Evolutionary conservation across 2,888 invertebrate species (phyloP).

Genomic region (Lasius fuliginosus): DNA sequence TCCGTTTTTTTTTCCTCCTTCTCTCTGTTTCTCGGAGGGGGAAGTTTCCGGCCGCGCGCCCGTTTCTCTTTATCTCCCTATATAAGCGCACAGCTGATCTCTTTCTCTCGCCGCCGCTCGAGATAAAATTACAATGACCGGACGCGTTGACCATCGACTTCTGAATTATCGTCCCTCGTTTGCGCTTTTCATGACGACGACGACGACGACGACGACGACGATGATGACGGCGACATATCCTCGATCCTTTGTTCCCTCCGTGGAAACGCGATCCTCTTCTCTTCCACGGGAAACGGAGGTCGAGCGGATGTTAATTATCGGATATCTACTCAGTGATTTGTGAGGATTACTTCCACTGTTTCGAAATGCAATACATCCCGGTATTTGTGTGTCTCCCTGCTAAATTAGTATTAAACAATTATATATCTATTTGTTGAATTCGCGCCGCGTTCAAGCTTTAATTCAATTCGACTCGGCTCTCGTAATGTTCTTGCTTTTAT

Average conservation of each 20-base stretch:
- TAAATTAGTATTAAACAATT: slow-evolving; percentile 23
- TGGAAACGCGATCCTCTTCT: slow-evolving; percentile 38
- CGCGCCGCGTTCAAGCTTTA: background rate
- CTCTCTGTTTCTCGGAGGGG: slow-evolving; percentile 35
- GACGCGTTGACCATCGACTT: slow-evolving; percentile 58
- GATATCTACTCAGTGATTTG: slow-evolving; percentile 46
- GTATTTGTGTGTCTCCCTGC: background rate
- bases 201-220: slow-evolving; percentile 39
- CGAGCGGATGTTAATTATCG: slow-evolving; percentile 72
- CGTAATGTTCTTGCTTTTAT: slow-evolving; percentile 23
- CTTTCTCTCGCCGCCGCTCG: slow-evolving; percentile 25
- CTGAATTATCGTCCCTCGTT: slow-evolving; percentile 72
- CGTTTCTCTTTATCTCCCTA: slow-evolving; percentile 13
- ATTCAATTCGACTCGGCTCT: slow-evolving; percentile 9
- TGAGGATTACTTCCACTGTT: slow-evolving; percentile 36
- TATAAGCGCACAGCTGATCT: background rate
- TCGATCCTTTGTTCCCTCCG: slow-evolving; percentile 34
- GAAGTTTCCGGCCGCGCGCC: background rate
- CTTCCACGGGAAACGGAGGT: slow-evolving; percentile 56
- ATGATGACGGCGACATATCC: slow-evolving; percentile 15
- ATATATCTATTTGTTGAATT: slow-evolving; percentile 38
- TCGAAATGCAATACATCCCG: background rate
- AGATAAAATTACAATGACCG: slow-evolving; percentile 65
- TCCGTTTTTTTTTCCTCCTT: slow-evolving; percentile 48
- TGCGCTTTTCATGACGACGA: slow-evolving; percentile 57